Evolutionary conservation across 2,797 vertebrate species (phyloP), one percentile per base, ranked within the genome.

Genomic region (Scolopax rusticola): DNA sequence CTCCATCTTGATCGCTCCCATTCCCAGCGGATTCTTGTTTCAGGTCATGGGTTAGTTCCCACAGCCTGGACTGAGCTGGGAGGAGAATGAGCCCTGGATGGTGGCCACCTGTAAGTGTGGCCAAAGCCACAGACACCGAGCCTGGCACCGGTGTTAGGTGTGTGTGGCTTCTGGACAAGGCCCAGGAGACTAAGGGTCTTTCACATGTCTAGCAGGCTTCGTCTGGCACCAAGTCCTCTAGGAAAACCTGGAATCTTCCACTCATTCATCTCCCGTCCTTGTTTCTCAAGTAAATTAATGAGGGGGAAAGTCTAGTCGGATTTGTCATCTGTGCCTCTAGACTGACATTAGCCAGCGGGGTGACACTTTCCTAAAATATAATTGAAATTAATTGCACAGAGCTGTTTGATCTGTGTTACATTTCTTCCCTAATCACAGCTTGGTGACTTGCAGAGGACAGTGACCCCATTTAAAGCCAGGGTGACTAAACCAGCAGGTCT

Each of bases 311-410:
- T 48, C 75, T 89, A 30, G 51, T 20, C 48, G 61, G 90, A 54
- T 45, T 73, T 21, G 89, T 88, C 87, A 68, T 32, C 47, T 47
- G 60, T 28, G 45, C 74, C 77, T 91, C n/a, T 41, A 15, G 40
- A 74, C 65, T 80, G 94, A 75, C 89, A 76, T 38, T 48, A 74
- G 84, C 88, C 96, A 88, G 93, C 80, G 69, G 67, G 91, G n/a
- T 90, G 91, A 89, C 90, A 60, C 82, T 75, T 85, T 19, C 80
- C 87, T 78, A 70, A 17, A 87, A 28, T 38, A n/a, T 93, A 89
- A 97, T 78, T 95, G 87, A 70, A 81, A 92, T 95, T 96, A 95
- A 96, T 90, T 87, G 86, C 87, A 79, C 0, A 60, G 90, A 69
- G 68, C 63, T 50, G 51, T 97, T 95, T 96, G 94, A 96, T 97